Evolutionary conservation across 1,140 invertebrate genomes (phyloP), one percentile per base, ranked within the genome.

Genomic region (Chelonus insularis): DNA sequence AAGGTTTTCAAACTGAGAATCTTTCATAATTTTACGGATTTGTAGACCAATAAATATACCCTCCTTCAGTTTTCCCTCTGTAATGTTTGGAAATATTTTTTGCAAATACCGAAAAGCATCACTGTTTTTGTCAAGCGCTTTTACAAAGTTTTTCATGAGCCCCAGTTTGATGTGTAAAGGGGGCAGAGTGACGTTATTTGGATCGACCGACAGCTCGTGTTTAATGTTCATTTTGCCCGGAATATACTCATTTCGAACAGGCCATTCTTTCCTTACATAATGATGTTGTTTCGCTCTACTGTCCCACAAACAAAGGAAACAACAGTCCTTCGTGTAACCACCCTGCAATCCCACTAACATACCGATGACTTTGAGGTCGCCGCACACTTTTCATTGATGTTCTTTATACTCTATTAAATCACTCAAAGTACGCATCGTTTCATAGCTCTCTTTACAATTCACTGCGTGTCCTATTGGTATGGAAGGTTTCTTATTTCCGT

Each of bases 241-340:
- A n/a, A n/a, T n/a, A n/a, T n/a, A n/a, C n/a, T n/a, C n/a, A n/a
- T n/a, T n/a, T n/a, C n/a, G n/a, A n/a, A n/a, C n/a, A n/a, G 71
- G 63, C 73, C 72, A 81, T 41, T 60, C 47, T 41, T 68, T 62
- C 51, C 68, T 67, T n/a, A 41, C 16, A 45, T 73, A 81, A 62
- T 81, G 77, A 25, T 64, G 23, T n/a, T 61, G 5, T 61, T 63
- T 67, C 29, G 62, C 71, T 57, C 79, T 70, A 57, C 76, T 83
- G 59, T 82, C 70, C 77, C 80, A 83, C 39, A 77, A 60, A 59
- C 78, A 82, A 16, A 83, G 50, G 59, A 71, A 77, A 65, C 77
- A 82, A 1, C 66, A 64, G 60, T 70, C 76, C 57, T 83, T 83
- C 34, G 75, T 83, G 63, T 71, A 83, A 12, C 78, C 77, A 16